Evolutionary conservation across 1,140 invertebrate species (phyloP).

Genomic region (Drosophila littoralis): DNA sequence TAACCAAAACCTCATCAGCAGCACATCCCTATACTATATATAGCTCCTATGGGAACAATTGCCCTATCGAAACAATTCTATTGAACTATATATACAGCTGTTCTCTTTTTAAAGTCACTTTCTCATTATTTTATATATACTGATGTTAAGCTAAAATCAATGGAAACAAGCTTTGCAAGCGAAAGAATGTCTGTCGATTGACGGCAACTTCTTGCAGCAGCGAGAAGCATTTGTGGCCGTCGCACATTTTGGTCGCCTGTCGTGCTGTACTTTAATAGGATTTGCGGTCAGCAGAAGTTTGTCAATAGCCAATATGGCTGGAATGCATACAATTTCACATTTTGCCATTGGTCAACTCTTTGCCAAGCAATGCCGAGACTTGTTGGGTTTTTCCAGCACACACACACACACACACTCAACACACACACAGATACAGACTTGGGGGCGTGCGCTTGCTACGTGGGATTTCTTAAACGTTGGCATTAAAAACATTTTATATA

Average conservation of each 20-base stretch:
- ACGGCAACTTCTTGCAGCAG: background rate
- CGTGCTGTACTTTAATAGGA: background rate
- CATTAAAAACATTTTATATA: constrained; percentile 14
- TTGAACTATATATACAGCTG: no score
- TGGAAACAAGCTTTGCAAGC: no score
- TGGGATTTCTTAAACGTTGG: background rate
- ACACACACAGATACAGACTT: no score
- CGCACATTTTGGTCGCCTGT: background rate
- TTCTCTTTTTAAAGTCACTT: no score
- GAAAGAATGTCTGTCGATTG: background rate
- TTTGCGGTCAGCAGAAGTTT: background rate
- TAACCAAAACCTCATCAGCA: no score
- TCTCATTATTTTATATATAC: no score
- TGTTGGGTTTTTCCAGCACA: background rate
- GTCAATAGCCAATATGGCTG: background rate
- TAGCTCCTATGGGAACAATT: no score
- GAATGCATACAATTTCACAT: constrained; percentile 1
- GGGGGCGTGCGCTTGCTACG: no score
- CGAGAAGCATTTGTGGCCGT: background rate
- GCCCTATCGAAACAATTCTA: no score
- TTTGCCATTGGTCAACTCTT: background rate
- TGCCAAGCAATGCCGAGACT: background rate
- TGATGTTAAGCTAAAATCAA: no score
- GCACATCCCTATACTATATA: no score
- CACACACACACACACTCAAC: no score